These are phyloP conservation scores for Cephalopholis sonnerati DNA, from an alignment of 2,113 vertebrate species.

Conservation along the genomic window DNA sequence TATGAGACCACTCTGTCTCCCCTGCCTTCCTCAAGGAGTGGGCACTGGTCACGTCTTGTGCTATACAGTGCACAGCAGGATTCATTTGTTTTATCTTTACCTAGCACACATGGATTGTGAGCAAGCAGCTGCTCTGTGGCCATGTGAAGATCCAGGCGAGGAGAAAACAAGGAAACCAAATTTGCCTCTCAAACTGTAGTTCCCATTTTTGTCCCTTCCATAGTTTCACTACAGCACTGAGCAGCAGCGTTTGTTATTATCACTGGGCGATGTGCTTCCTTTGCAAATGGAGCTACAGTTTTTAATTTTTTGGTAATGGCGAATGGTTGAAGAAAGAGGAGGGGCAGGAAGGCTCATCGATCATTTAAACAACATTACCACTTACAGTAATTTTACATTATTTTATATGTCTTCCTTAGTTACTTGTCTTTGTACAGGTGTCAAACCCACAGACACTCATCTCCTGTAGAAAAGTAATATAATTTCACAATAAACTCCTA, in stretches of 20 bases:
- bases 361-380: conserved; percentile 6
- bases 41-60: background rate
- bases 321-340: conserved; percentile 24
- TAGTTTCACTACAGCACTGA: background rate
- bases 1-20: background rate
- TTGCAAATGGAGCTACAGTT: background rate
- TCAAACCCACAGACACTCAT: background rate
- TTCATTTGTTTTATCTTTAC: conserved; percentile 4
- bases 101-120: conserved; percentile 11
- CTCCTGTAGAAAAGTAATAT: background rate
- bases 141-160: background rate
- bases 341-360: conserved; percentile 22
- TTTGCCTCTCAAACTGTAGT: background rate
- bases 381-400: conserved; percentile 30
- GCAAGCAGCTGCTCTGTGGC: background rate
- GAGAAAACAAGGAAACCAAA: background rate
- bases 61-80: conserved; percentile 8
- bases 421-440: background rate
- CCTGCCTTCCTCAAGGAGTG: background rate
- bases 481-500: background rate
- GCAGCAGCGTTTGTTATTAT: background rate
- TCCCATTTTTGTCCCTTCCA: background rate
- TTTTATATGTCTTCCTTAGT: conserved; percentile 1
- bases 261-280: background rate
- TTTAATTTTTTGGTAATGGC: conserved; percentile 15